These are phyloP conservation scores for Xenotilapia flavipinnis DNA, from an alignment of 2,113 vertebrate species.

Conservation along the genomic window DNA sequence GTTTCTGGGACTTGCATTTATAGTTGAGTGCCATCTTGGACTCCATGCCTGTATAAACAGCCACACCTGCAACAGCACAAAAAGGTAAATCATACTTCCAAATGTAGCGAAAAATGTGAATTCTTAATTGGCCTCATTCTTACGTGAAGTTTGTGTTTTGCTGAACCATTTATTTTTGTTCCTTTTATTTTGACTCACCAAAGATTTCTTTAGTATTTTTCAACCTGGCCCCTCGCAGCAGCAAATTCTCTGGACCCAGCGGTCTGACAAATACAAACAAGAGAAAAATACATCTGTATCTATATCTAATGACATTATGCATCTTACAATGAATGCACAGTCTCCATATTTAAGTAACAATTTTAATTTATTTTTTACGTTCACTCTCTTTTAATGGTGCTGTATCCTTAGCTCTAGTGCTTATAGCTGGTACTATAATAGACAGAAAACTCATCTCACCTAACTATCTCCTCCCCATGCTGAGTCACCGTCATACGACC, in stretches of 20 bases:
- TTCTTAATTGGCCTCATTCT: neutral
- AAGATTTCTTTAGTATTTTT: slow-evolving; percentile 99
- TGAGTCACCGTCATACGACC: slow-evolving; percentile 89
- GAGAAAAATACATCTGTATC: neutral
- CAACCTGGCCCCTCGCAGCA: slow-evolving; percentile 94
- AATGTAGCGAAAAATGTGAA: neutral
- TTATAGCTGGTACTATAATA: neutral
- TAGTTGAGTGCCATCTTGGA: slow-evolving; percentile 99
- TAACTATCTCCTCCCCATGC: slow-evolving; percentile 87
- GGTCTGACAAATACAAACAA: slow-evolving; percentile 71
- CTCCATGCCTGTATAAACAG: slow-evolving; percentile 98
- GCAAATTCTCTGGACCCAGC: slow-evolving; percentile 90
- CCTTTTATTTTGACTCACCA: slow-evolving; percentile 69
- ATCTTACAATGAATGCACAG: neutral
- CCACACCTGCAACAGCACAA: slow-evolving; percentile 80
- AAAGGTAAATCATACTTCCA: neutral
- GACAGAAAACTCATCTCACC: slow-evolving; percentile 70
- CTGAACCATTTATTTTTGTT: neutral
- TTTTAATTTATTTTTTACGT: neutral
- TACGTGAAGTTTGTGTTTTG: neutral
- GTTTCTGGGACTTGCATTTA: slow-evolving; percentile 98
- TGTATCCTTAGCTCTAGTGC: neutral
- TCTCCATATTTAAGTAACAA: neutral
- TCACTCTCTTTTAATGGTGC: neutral
- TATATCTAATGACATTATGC: neutral